Conservation (phyloP, 2,888 invertebrate genomes). For the Brenthis daphne region DNA sequence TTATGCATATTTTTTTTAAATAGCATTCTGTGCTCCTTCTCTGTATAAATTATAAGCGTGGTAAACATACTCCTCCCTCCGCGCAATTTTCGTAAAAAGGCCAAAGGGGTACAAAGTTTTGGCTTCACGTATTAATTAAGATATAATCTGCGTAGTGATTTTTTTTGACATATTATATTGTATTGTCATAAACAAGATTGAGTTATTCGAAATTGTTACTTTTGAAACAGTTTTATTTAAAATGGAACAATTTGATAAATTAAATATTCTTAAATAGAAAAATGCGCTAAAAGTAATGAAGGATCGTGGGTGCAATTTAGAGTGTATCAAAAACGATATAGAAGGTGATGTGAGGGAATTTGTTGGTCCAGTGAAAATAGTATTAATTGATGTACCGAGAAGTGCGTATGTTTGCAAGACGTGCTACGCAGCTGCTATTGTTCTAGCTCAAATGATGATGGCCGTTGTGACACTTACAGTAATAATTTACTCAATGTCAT, state of each 20-base stretch:
- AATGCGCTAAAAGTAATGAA: conserved; percentile 11
- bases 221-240: not conserved
- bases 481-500: conserved; percentile 48
- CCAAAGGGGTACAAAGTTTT: too few species aligned
- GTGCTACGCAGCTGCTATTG: conserved; percentile 46
- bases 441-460: conserved; percentile 52
- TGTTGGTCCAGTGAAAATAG: conserved; percentile 62
- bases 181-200: too few species aligned
- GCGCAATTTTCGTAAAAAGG: too few species aligned
- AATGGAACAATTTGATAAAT: not conserved
- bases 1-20: too few species aligned
- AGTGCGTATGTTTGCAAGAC: conserved; percentile 16
- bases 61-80: too few species aligned
- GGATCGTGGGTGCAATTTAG: conserved; percentile 50
- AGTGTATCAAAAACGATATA: conserved; percentile 47
- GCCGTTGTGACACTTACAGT: conserved; percentile 48
- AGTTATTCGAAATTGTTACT: too few species aligned
- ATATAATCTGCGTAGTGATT: too few species aligned
- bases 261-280: not conserved
- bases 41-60: too few species aligned
- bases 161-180: too few species aligned
- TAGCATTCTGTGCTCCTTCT: too few species aligned
- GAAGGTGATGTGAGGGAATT: conserved; percentile 48
- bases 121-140: too few species aligned
- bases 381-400: conserved; percentile 54